These are phyloP conservation scores for Poecilobothrus nobilitatus DNA, from an alignment of 2,888 invertebrate genomes.

Conservation along the genomic window DNA sequence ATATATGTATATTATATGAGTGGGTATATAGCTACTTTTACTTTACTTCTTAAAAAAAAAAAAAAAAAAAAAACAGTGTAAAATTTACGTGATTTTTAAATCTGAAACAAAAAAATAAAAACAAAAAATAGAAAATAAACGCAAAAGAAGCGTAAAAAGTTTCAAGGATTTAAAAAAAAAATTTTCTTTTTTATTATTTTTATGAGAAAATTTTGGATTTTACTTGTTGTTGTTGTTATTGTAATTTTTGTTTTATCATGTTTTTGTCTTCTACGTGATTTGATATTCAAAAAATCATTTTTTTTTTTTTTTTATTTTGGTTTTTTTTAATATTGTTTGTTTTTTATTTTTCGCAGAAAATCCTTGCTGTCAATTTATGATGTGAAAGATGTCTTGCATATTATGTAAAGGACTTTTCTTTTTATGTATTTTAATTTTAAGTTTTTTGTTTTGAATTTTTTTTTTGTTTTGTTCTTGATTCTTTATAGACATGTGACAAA, in stretches of 20 bases:
- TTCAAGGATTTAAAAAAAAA: neutral
- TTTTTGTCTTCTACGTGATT: conserved; percentile 5
- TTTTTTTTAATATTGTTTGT: neutral
- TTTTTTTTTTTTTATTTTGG: neutral
- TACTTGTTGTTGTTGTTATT: neutral
- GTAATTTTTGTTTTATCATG: neutral
- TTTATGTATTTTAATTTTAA: no score
- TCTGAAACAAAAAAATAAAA: neutral
- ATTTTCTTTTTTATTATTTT: neutral
- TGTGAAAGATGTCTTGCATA: conserved; percentile 1
- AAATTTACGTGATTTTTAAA: neutral
- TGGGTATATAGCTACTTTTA: no score
- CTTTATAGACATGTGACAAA: no score
- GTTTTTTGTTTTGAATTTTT: no score
- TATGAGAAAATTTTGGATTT: neutral
- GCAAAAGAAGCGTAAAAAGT: neutral
- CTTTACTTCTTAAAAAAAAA: neutral
- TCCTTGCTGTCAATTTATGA: conserved; percentile 4
- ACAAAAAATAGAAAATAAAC: neutral
- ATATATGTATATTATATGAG: no score
- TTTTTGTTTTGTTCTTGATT: no score
- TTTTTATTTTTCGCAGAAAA: neutral
- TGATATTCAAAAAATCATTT: conserved; percentile 1
- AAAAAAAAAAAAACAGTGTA: neutral
- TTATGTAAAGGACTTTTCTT: neutral